phyloP scores from a whole-genome alignment of 2,888 invertebrate species.

The Lochmaea crataegi region DNA sequence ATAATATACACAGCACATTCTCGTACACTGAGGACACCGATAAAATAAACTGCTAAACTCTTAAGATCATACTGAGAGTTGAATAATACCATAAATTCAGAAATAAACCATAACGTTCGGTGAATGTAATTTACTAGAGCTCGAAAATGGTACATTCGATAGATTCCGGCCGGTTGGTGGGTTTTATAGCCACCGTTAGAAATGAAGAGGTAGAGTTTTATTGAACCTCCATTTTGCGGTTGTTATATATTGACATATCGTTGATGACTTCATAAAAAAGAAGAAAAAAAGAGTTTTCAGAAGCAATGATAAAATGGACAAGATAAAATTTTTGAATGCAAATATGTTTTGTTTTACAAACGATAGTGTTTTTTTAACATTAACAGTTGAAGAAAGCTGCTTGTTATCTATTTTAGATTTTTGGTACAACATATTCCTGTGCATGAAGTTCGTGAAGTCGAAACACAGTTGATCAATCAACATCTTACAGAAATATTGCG shows the following conservation, averaged over 20 bases:
- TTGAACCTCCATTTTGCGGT: constrained; percentile 1
- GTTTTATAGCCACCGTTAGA: constrained; percentile 25
- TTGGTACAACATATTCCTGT: no score
- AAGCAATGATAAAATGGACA: background rate
- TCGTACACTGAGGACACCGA: background rate
- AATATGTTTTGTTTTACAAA: no score
- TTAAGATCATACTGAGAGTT: constrained; percentile 22
- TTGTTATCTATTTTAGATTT: no score
- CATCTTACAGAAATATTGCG: no score
- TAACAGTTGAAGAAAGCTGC: no score
- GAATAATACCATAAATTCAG: constrained; percentile 23
- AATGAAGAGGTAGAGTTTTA: constrained; percentile 10
- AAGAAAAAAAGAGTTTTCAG: background rate
- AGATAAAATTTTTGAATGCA: no score
- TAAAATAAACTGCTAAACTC: constrained; percentile 21
- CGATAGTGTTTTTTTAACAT: no score
- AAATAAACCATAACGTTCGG: constrained; percentile 21
- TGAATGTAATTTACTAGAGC: constrained; percentile 19
- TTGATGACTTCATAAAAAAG: background rate
- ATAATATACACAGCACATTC: constrained; percentile 3
- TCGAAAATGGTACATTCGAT: constrained; percentile 21
- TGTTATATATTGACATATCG: constrained; percentile 9
- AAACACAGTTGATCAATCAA: no score
- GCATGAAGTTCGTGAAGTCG: no score
- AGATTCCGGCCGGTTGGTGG: constrained; percentile 19